These are phyloP conservation scores for Watsonalla binaria DNA, from an alignment of 2,888 invertebrate species.

Conservation along the genomic window DNA sequence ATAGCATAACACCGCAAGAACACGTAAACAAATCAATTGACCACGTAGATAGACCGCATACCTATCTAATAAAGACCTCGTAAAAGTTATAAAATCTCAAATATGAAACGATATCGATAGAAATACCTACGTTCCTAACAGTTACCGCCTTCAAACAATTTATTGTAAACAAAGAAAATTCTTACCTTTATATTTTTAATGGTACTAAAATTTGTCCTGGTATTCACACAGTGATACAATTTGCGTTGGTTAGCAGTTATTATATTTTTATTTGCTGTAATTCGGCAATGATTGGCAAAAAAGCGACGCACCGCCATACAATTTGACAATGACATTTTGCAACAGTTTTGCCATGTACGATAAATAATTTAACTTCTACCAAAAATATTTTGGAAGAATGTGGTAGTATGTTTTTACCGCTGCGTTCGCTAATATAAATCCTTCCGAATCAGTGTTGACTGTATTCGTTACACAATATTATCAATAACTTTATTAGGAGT, in stretches of 20 bases:
- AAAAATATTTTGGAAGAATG: not conserved
- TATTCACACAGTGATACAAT: conserved; percentile 18
- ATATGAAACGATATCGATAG: not conserved
- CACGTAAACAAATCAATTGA: not conserved
- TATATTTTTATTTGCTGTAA: conserved; percentile 51
- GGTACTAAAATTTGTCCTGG: conserved; percentile 15
- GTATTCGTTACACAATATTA: too few relatives aligned
- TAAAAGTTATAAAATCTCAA: not conserved
- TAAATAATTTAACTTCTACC: not conserved
- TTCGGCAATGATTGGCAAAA: conserved; percentile 71
- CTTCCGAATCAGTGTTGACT: too few relatives aligned
- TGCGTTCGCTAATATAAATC: too few relatives aligned
- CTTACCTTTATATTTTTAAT: conserved; percentile 38
- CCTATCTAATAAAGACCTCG: not conserved
- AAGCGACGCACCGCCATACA: conserved; percentile 63
- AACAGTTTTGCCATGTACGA: conserved; percentile 24
- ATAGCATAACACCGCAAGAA: not conserved
- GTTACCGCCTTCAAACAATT: not conserved
- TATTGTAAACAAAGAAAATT: conserved; percentile 7
- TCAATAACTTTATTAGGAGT: too few relatives aligned
- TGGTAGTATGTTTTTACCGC: too few relatives aligned
- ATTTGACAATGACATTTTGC: conserved; percentile 51
- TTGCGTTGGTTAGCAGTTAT: conserved; percentile 39
- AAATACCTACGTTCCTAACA: not conserved
- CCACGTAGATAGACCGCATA: too few relatives aligned